phyloP scores from a whole-genome alignment of 2,888 invertebrate genomes.

The Caenorhabditis panamensis region DNA sequence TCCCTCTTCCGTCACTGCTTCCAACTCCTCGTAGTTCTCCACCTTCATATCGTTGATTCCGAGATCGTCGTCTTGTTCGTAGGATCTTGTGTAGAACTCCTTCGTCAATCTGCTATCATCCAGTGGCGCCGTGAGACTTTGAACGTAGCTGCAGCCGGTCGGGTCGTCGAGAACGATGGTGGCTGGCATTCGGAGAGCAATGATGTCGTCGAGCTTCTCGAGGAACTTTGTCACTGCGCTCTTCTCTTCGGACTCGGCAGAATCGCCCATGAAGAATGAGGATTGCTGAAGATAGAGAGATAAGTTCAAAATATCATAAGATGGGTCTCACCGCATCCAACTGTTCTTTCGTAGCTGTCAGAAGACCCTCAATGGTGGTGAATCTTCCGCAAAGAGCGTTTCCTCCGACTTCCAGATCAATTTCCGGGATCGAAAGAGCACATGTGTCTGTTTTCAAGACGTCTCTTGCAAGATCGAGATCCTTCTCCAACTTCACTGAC shows the following conservation, averaged over 20 bases:
- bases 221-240: slow-evolving; percentile 69
- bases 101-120: slow-evolving; percentile 85
- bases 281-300: slow-evolving; percentile 71
- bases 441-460: slow-evolving; percentile 94
- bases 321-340: slow-evolving; percentile 65
- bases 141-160: slow-evolving; percentile 95
- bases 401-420: slow-evolving; percentile 88
- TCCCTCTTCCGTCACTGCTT: slow-evolving; percentile 71
- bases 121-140: slow-evolving; percentile 81
- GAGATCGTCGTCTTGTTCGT: slow-evolving; percentile 94
- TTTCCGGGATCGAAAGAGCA: slow-evolving; percentile 88
- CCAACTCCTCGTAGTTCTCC: slow-evolving; percentile 86
- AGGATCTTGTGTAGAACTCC: slow-evolving; percentile 88
- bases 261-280: slow-evolving; percentile 80
- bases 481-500: slow-evolving; percentile 72
- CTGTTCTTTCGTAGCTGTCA: slow-evolving; percentile 87
- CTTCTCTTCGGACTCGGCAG: slow-evolving; percentile 67
- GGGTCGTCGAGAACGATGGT: slow-evolving; percentile 95
- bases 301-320: background rate
- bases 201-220: slow-evolving; percentile 68
- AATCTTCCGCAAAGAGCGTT: slow-evolving; percentile 93
- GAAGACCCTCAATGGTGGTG: slow-evolving; percentile 93
- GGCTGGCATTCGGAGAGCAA: slow-evolving; percentile 82
- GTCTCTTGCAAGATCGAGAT: slow-evolving; percentile 92
- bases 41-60: slow-evolving; percentile 97